Evolutionary conservation across 1,140 invertebrate genomes (phyloP), one percentile per base, ranked within the genome.

Genomic region (Metopolophium dirhodum): DNA sequence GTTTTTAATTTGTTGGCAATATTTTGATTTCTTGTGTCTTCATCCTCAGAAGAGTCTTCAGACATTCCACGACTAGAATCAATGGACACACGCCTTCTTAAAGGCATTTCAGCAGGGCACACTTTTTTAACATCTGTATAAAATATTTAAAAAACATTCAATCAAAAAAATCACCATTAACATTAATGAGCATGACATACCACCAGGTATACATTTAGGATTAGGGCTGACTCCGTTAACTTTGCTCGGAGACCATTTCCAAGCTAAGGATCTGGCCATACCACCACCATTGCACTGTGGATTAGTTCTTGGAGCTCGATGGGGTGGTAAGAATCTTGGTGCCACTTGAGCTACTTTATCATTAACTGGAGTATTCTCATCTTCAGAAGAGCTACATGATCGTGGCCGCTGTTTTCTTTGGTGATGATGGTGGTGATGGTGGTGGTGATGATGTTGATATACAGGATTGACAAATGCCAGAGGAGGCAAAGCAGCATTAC

Each of bases 381-480:
- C 95, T 30, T 95, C 94, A 0, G 95, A 95, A n/a, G 95, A 95
- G 87, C 94, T 94, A 89, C 95, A 95, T 1, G 95, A 95, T 88
- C 94, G 94, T 68, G 94, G 94, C 20, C 94, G 94, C 20, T 94
- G 93, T 51, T 94, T 94, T 11, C 94, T 91, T 18, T 94, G 85
- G 97, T 96, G 91, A 94, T 97, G 97, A 83, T 93, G 93, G 3
- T 88, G 91, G 7, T 94, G 87, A 97, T 96, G 93, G 94, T 97
- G 97, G 20, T 93, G 91, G 51, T 94, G 94, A 57, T 94, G 94
- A 47, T 94, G 94, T 83, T 94, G 94, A 95, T 98, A 98, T 86
- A 98, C 97, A 7, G 98, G 98, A 95, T 98, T 98, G 61, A 97
- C 97, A 94, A 98, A 98, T 54, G 98, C 98, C 88, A 98, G 95